Conservation (phyloP, 30 jellyfish, hydroid and myxozoan genomes). For the Pelagia noctiluca region DNA sequence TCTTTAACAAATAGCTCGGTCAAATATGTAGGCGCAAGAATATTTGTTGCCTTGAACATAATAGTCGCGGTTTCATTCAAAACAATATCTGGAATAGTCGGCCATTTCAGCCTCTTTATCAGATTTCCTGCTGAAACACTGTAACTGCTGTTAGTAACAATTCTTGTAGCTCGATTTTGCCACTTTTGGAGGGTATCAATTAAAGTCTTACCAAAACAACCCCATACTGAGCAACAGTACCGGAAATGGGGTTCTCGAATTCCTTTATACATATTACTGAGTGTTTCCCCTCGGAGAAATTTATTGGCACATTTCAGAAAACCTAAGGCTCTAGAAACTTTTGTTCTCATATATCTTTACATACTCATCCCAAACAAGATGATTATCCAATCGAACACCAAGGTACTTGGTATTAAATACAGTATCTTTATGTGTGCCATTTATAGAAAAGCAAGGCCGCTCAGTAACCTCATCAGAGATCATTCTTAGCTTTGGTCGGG, state of each 20-base stretch:
- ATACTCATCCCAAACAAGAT: constrained; percentile 21
- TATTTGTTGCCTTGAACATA: constrained; percentile 38
- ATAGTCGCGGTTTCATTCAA: constrained; percentile 17
- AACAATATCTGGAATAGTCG: constrained; percentile 10
- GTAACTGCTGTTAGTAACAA: too few relatives aligned
- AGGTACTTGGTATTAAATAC: constrained; percentile 17
- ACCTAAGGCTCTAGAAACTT: constrained; percentile 25
- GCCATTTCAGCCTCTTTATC: neutral
- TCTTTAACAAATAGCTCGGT: constrained; percentile 6
- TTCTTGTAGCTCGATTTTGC: constrained; percentile 17
- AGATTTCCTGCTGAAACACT: constrained; percentile 19
- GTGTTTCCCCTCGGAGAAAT: neutral
- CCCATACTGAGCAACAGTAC: constrained; percentile 33
- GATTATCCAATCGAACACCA: constrained; percentile 13
- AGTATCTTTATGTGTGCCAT: too few relatives aligned
- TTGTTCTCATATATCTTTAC: constrained; percentile 14
- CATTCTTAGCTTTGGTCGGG: too few relatives aligned
- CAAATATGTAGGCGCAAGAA: constrained; percentile 22
- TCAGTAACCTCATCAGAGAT: too few relatives aligned
- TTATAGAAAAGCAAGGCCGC: too few relatives aligned
- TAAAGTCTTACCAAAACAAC: neutral
- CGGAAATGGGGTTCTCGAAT: too few relatives aligned
- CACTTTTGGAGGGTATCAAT: constrained; percentile 1
- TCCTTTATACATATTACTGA: constrained; percentile 17
- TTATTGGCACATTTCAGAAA: constrained; percentile 22